A percentile compares a stretch with the other conserved stretches of the same genome.
Conservation (phyloP, 2,888 invertebrate species). For the Limnephilus lunatus region DNA sequence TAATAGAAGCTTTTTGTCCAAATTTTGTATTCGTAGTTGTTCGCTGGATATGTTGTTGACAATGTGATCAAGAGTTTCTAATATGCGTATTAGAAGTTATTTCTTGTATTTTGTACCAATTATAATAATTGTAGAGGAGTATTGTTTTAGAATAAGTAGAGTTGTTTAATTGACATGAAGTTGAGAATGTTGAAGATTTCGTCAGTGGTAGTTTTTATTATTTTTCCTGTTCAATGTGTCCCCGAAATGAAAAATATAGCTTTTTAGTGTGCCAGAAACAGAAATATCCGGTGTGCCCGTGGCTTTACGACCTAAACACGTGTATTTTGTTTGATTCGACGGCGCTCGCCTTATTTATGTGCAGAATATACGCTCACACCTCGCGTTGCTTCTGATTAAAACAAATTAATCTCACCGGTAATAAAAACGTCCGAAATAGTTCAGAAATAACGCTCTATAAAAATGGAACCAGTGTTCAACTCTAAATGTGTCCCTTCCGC, state of each 20-base stretch:
- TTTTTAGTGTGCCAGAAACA: neutral
- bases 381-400: neutral
- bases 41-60: too few species aligned
- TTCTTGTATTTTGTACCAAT: too few species aligned
- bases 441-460: neutral
- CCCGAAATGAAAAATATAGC: neutral
- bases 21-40: too few species aligned
- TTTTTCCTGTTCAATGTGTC: neutral
- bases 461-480: neutral
- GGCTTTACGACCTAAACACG: constrained; percentile 3
- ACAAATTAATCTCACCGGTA: constrained; percentile 31
- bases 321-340: constrained; percentile 14
- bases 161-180: too few species aligned
- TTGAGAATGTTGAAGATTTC: too few species aligned
- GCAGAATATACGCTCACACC: neutral
- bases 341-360: neutral
- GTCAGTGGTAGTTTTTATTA: too few species aligned
- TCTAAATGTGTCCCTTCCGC: neutral
- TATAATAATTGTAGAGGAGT: too few species aligned
- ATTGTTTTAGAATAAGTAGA: too few species aligned
- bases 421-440: constrained; percentile 5
- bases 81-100: too few species aligned
- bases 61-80: too few species aligned
- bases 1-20: too few species aligned
- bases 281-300: neutral